Conservation (phyloP, 1,140 invertebrate species). For the Coptotermes formosanus region DNA sequence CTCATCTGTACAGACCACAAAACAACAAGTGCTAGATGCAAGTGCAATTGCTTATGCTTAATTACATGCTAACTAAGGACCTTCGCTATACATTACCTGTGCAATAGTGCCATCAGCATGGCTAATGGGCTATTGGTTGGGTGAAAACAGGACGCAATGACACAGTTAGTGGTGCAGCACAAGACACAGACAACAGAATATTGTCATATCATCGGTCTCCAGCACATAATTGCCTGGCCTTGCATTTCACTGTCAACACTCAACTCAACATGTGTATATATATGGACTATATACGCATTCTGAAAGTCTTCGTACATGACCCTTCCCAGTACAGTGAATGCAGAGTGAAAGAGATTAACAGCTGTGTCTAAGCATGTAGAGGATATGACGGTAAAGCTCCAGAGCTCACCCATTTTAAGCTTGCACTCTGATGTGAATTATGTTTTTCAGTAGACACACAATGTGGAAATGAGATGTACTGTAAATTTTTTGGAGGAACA, state of each 20-base stretch:
- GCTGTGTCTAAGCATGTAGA: too few relatives aligned
- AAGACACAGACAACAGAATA: constrained; percentile 37
- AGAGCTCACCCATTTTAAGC: too few relatives aligned
- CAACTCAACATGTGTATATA: neutral
- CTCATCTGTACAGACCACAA: neutral
- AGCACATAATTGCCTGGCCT: neutral
- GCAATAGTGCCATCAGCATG: constrained; percentile 79
- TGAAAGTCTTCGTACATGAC: too few relatives aligned
- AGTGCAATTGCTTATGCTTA: constrained; percentile 2
- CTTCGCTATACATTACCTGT: constrained; percentile 69
- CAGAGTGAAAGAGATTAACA: too few relatives aligned
- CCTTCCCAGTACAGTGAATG: too few relatives aligned
- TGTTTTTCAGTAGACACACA: too few relatives aligned
- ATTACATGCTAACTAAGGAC: constrained; percentile 10
- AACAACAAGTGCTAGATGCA: neutral
- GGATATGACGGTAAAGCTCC: too few relatives aligned
- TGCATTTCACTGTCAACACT: neutral
- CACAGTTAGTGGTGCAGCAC: constrained; percentile 43
- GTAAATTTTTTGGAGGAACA: too few relatives aligned
- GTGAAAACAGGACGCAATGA: constrained; percentile 38
- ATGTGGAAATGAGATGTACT: too few relatives aligned
- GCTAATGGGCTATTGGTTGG: constrained; percentile 70
- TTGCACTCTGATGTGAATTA: too few relatives aligned
- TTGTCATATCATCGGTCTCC: neutral
- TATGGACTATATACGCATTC: too few relatives aligned